phyloP scores from a whole-genome alignment of 2,888 invertebrate genomes.

The Dorcus parallelipipedus region DNA sequence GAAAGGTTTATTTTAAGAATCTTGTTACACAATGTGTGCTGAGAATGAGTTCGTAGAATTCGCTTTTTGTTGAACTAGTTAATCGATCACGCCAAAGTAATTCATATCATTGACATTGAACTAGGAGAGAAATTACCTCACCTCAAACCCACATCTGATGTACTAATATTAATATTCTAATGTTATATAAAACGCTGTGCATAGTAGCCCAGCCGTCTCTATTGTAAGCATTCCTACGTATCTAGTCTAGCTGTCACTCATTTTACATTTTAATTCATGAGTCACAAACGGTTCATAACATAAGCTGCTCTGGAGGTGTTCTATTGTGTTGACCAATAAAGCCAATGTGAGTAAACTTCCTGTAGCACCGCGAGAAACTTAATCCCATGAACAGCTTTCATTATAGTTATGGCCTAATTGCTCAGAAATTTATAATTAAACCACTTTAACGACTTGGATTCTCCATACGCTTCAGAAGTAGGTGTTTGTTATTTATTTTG shows the following conservation, averaged over 20 bases:
- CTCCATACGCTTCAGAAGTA: neutral
- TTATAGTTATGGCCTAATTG: slow-evolving; percentile 14
- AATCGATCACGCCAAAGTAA: slow-evolving; percentile 3
- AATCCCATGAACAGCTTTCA: slow-evolving; percentile 13
- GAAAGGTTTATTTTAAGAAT: neutral
- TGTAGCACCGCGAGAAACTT: slow-evolving; percentile 11
- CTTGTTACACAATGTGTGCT: neutral
- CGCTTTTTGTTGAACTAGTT: slow-evolving; percentile 1
- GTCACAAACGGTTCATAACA: slow-evolving; percentile 16
- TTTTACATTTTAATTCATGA: slow-evolving; percentile 25
- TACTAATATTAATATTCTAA: slow-evolving; percentile 7
- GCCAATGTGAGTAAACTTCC: slow-evolving; percentile 17
- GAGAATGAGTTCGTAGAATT: neutral
- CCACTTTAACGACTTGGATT: slow-evolving; percentile 3
- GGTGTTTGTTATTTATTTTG: neutral
- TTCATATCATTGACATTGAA: slow-evolving; percentile 8
- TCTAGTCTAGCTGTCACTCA: slow-evolving; percentile 23
- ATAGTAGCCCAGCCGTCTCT: slow-evolving; percentile 15
- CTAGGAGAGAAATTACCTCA: slow-evolving; percentile 1
- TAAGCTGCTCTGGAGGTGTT: slow-evolving; percentile 16
- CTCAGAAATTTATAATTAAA: slow-evolving; percentile 15
- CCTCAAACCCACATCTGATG: slow-evolving; percentile 2
- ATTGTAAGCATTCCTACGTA: slow-evolving; percentile 13
- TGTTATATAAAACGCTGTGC: slow-evolving; percentile 19
- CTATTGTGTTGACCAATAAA: slow-evolving; percentile 15